These are phyloP conservation scores for Plemyria rubiginata DNA, from an alignment of 2,888 invertebrate genomes.

Conservation along the genomic window DNA sequence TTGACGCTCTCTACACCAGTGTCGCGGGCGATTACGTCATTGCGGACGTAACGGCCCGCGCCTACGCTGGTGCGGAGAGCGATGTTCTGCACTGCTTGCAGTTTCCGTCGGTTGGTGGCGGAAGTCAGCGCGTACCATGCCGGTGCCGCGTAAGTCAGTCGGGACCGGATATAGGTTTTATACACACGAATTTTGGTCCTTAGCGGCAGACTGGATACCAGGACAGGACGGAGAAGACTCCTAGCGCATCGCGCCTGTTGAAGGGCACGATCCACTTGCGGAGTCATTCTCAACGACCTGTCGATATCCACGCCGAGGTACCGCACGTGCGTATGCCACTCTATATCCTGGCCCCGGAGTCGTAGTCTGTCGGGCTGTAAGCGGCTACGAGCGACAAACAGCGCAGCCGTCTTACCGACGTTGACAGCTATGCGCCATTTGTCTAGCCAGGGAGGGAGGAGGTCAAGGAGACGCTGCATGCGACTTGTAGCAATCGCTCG, in stretches of 20 bases:
- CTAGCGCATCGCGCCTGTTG: neutral
- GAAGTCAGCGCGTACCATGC: neutral
- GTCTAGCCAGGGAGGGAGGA: constrained; percentile 35
- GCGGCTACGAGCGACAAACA: neutral
- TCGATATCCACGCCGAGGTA: neutral
- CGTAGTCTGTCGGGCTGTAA: neutral
- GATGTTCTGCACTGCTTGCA: neutral
- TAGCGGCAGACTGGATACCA: neutral
- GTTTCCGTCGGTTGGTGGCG: no score
- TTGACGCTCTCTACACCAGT: neutral
- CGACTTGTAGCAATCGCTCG: neutral
- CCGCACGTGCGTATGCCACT: neutral
- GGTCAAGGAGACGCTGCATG: constrained; percentile 30
- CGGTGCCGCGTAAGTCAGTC: neutral
- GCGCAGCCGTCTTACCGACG: constrained; percentile 33
- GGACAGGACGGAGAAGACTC: neutral
- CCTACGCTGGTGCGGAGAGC: neutral
- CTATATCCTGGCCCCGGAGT: neutral
- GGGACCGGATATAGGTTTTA: neutral
- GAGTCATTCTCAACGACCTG: neutral
- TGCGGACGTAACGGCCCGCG: neutral
- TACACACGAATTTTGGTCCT: neutral
- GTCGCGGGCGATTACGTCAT: neutral
- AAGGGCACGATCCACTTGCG: neutral
- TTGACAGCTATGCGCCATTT: constrained; percentile 35